Evolutionary conservation across 2,888 invertebrate species (phyloP).

Genomic region (Pachliopta kotzebuea): DNA sequence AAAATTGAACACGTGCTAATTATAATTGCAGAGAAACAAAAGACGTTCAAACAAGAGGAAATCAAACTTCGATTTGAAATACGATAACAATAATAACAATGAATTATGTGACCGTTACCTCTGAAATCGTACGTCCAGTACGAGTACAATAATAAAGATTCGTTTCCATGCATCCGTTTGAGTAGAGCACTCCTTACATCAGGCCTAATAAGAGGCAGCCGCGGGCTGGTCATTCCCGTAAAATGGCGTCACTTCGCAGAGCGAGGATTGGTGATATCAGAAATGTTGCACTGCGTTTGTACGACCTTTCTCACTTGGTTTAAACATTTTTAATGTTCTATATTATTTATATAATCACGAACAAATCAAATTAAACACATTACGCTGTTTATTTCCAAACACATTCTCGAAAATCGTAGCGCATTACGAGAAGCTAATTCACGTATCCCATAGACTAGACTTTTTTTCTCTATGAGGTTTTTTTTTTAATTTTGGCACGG

Average conservation of each 20-base stretch:
- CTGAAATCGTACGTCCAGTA: conserved; percentile 79
- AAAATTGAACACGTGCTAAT: conserved; percentile 66
- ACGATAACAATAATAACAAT: conserved; percentile 54
- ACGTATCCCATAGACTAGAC: conserved; percentile 64
- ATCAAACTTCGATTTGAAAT: conserved; percentile 63
- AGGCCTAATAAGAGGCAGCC: conserved; percentile 75
- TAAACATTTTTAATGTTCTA: conserved; percentile 57
- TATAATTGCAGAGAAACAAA: conserved; percentile 70
- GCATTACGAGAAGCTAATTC: conserved; percentile 76
- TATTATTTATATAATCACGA: conserved; percentile 47
- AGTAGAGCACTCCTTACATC: conserved; percentile 72
- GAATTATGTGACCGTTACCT: conserved; percentile 56
- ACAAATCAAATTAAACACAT: conserved; percentile 51
- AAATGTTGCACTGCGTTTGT: conserved; percentile 54
- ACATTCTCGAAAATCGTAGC: conserved; percentile 68
- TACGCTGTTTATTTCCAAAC: conserved; percentile 76
- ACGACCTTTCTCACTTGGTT: conserved; percentile 52
- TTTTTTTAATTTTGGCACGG: conserved; percentile 29
- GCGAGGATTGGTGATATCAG: conserved; percentile 75
- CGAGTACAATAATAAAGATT: conserved; percentile 73
- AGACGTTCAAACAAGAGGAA: conserved; percentile 73
- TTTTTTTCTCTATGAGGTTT: conserved; percentile 53
- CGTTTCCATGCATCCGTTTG: conserved; percentile 76
- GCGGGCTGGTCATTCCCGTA: conserved; percentile 81
- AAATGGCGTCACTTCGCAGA: conserved; percentile 80